Percentiles rank a stretch among this genome's conserved stretches.
Conservation (phyloP, 2,113 vertebrate species). For the Pao palembangensis region DNA sequence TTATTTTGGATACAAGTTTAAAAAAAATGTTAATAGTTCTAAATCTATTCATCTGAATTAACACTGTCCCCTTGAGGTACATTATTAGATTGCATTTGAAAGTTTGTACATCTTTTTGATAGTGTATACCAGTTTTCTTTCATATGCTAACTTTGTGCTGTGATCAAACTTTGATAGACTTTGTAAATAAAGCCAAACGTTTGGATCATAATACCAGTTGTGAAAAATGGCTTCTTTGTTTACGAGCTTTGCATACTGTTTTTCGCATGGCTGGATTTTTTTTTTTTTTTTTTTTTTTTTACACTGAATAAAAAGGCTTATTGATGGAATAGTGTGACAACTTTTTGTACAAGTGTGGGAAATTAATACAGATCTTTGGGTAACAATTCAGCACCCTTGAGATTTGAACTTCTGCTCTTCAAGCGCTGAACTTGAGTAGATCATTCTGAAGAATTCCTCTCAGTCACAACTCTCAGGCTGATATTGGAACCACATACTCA, state of each 20-base stretch:
- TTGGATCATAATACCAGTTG: slow-evolving; percentile 84
- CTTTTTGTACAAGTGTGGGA: background rate
- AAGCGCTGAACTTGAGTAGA: too few species aligned
- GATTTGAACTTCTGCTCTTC: too few species aligned
- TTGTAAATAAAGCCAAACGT: slow-evolving; percentile 90
- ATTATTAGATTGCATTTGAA: slow-evolving; percentile 79
- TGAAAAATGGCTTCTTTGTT: slow-evolving; percentile 70
- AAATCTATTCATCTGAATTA: slow-evolving; percentile 70
- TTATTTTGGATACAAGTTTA: slow-evolving; percentile 90
- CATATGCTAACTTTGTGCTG: slow-evolving; percentile 88
- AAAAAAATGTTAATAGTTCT: slow-evolving; percentile 69
- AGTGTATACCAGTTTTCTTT: slow-evolving; percentile 93
- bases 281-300: slow-evolving; percentile 64
- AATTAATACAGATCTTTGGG: too few species aligned
- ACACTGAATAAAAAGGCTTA: slow-evolving; percentile 88
- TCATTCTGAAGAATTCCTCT: too few species aligned
- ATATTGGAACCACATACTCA: too few species aligned
- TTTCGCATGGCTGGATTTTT: slow-evolving; percentile 89
- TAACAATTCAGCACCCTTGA: too few species aligned
- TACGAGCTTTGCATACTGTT: slow-evolving; percentile 71
- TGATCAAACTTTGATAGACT: slow-evolving; percentile 83
- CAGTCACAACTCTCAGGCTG: too few species aligned
- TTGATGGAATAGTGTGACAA: slow-evolving; percentile 16
- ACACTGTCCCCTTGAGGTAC: slow-evolving; percentile 79
- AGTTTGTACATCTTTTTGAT: slow-evolving; percentile 97